These are phyloP conservation scores for Platyrinchus mystaceus DNA, from an alignment of 2,797 vertebrate species.

Conservation along the genomic window DNA sequence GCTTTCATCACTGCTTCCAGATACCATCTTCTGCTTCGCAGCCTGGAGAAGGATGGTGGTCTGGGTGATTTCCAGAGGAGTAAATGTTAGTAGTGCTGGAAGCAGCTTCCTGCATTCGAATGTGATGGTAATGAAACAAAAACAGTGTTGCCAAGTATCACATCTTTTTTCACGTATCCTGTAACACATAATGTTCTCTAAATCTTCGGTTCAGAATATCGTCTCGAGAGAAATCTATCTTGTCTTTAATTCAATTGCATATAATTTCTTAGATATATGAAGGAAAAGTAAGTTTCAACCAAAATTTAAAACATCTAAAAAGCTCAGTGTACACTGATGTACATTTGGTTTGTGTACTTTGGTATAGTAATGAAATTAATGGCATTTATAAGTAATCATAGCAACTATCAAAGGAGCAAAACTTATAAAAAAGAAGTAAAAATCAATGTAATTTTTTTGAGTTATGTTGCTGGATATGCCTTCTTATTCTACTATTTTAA, in stretches of 20 bases:
- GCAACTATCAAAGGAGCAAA: not conserved
- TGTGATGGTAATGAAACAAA: constrained; percentile 11
- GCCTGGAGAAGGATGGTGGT: not conserved
- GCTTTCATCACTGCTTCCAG: not conserved
- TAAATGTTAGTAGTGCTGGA: constrained; percentile 20
- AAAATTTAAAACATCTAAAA: not conserved
- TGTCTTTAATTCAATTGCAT: not conserved
- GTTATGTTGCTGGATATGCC: not conserved
- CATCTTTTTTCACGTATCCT: not conserved
- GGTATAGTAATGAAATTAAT: not conserved
- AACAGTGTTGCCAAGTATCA: not conserved
- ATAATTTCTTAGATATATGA: not conserved
- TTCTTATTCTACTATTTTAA: not conserved
- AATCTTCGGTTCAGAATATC: not conserved
- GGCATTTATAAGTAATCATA: not conserved
- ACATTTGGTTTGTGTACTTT: not conserved
- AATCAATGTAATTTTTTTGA: not conserved
- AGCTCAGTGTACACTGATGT: not conserved
- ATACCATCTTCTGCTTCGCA: not conserved
- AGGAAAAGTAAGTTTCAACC: not conserved
- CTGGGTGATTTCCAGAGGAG: constrained; percentile 2
- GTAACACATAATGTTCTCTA: not conserved
- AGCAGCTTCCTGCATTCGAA: not conserved
- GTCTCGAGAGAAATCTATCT: not conserved
- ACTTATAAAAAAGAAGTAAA: not conserved